Conservation (phyloP, 2,113 vertebrate genomes). For the Neopipo cinnamomea region DNA sequence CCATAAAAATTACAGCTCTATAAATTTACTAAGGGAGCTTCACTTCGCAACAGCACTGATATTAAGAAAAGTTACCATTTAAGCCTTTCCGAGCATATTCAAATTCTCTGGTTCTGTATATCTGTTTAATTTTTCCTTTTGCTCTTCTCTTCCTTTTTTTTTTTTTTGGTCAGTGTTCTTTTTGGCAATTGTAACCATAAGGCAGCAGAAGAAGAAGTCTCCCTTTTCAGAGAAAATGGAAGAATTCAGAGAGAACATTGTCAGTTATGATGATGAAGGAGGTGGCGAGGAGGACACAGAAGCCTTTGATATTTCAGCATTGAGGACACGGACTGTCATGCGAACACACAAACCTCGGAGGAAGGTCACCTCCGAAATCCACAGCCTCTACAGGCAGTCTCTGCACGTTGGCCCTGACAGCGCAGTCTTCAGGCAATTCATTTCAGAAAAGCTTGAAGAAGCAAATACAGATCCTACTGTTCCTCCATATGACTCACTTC, state of each 20-base stretch:
- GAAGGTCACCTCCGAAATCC: constrained; percentile 73
- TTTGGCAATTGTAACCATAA: constrained; percentile 76
- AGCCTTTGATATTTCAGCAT: constrained; percentile 73
- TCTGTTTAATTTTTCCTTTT: neutral
- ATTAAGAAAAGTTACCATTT: neutral
- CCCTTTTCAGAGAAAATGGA: constrained; percentile 72
- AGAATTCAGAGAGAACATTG: constrained; percentile 82
- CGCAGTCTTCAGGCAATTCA: constrained; percentile 85
- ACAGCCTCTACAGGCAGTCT: constrained; percentile 84
- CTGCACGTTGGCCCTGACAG: constrained; percentile 86
- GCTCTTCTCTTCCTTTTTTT: neutral
- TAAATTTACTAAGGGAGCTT: neutral
- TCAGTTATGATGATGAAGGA: constrained; percentile 79
- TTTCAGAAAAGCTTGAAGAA: constrained; percentile 86
- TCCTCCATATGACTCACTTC: constrained; percentile 86
- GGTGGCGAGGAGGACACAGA: constrained; percentile 70
- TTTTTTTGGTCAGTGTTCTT: constrained; percentile 74
- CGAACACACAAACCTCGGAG: constrained; percentile 58
- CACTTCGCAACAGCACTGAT: neutral
- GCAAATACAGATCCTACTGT: constrained; percentile 81
- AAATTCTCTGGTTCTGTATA: neutral
- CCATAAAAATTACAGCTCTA: neutral
- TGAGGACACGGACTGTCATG: constrained; percentile 72
- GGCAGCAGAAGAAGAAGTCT: constrained; percentile 71
- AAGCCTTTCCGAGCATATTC: neutral